Conservation (phyloP, 2,113 vertebrate species). For the Alligator sinensis region DNA sequence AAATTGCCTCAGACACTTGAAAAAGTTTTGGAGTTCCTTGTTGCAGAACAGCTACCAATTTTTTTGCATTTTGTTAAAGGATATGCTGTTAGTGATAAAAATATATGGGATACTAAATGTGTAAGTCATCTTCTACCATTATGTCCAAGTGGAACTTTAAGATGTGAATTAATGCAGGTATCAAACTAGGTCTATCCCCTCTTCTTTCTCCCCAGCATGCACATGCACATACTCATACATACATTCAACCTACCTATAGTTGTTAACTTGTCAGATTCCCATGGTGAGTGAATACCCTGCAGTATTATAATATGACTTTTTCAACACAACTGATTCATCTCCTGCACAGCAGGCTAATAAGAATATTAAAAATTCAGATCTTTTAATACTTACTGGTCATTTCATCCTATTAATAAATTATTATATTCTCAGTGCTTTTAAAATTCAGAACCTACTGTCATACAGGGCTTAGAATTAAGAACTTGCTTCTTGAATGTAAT, state of each 20-base stretch:
- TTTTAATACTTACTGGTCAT: conserved; percentile 68
- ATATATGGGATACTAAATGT: not conserved
- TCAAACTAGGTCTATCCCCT: not conserved
- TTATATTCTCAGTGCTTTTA: conserved; percentile 32
- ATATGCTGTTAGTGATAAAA: no score
- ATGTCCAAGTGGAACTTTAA: not conserved
- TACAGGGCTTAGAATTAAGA: conserved; percentile 61
- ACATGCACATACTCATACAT: no score
- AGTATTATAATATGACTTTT: conserved; percentile 40
- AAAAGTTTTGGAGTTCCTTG: not conserved
- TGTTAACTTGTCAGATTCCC: not conserved
- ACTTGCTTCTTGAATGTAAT: conserved; percentile 43
- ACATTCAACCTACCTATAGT: not conserved
- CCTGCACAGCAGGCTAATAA: conserved; percentile 50
- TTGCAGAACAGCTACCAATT: not conserved
- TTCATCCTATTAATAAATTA: conserved; percentile 62
- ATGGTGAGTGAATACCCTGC: not conserved
- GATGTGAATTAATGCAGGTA: not conserved
- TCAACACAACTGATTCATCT: conserved; percentile 49
- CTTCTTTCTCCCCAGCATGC: not conserved
- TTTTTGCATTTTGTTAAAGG: not conserved
- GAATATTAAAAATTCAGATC: conserved; percentile 68
- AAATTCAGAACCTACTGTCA: conserved; percentile 53
- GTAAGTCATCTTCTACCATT: not conserved
- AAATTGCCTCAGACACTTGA: not conserved